Conservation (phyloP, 2,888 invertebrate genomes). For the Coremacera marginata region DNA sequence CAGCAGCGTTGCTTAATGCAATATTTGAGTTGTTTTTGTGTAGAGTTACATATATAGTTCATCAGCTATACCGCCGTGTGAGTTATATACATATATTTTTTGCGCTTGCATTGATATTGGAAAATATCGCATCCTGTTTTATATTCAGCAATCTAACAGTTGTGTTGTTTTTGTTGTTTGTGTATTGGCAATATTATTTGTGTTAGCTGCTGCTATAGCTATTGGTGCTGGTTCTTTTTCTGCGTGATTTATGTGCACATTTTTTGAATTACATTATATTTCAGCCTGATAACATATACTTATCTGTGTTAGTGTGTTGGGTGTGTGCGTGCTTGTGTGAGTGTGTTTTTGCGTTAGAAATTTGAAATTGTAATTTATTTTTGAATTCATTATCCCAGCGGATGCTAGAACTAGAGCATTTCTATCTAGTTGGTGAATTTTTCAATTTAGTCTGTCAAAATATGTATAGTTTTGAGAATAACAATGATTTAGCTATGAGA, state of each 20-base stretch:
- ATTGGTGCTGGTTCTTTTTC: background rate
- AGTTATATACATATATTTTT: background rate
- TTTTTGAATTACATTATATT: conserved; percentile 21
- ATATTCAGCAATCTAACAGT: background rate
- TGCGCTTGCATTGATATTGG: conserved; percentile 3
- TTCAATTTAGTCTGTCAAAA: background rate
- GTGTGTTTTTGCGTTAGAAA: background rate
- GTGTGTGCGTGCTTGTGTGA: background rate
- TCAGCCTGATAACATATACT: background rate
- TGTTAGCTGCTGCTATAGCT: background rate
- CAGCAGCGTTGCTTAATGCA: too few species aligned
- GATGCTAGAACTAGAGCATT: background rate
- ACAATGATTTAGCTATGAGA: background rate
- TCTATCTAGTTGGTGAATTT: background rate
- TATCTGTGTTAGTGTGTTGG: background rate
- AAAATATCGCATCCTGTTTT: conserved; percentile 5
- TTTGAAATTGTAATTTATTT: conserved; percentile 17
- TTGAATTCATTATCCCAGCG: conserved; percentile 3
- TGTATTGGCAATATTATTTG: background rate
- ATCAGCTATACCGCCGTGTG: background rate
- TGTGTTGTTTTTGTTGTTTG: background rate
- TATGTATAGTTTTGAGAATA: background rate
- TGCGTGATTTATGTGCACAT: conserved; percentile 20
- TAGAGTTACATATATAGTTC: too few species aligned
- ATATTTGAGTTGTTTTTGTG: background rate